phyloP scores from a whole-genome alignment of 2,797 vertebrate genomes.

The Cottoperca gobio region DNA sequence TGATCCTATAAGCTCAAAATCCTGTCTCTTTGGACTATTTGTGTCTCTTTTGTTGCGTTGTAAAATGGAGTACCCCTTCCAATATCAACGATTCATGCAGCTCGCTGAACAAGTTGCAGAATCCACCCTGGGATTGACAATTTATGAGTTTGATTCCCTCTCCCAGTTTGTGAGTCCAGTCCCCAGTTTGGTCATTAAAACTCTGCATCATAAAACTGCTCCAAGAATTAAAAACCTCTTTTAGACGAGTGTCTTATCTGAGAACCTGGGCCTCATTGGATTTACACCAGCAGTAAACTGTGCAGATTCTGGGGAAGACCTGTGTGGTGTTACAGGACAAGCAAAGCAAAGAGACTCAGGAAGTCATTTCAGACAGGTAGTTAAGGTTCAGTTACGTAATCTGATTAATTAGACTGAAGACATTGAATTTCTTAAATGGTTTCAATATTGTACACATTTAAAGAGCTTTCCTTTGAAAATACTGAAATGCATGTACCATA shows the following conservation, averaged over 20 bases:
- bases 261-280: slow-evolving; percentile 2
- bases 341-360: slow-evolving; percentile 10
- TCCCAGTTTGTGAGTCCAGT: slow-evolving; percentile 47
- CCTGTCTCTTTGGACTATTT: slow-evolving; percentile 8
- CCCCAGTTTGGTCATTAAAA: slow-evolving; percentile 48
- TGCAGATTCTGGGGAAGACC: slow-evolving; percentile 6
- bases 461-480: background rate
- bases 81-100: slow-evolving; percentile 15
- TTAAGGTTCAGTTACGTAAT: background rate
- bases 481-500: background rate
- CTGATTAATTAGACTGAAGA: background rate
- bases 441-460: background rate
- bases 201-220: slow-evolving; percentile 53
- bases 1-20: slow-evolving; percentile 35
- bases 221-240: slow-evolving; percentile 44
- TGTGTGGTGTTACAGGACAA: background rate
- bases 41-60: background rate
- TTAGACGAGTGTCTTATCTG: slow-evolving; percentile 6
- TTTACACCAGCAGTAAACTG: background rate
- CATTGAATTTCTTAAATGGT: background rate
- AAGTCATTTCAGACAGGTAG: background rate
- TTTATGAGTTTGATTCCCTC: slow-evolving; percentile 66
- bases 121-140: slow-evolving; percentile 21
- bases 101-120: slow-evolving; percentile 25
- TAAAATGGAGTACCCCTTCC: slow-evolving; percentile 14